Evolutionary conservation across 2,888 invertebrate genomes (phyloP).

Genomic region (Octonoba sinensis): DNA sequence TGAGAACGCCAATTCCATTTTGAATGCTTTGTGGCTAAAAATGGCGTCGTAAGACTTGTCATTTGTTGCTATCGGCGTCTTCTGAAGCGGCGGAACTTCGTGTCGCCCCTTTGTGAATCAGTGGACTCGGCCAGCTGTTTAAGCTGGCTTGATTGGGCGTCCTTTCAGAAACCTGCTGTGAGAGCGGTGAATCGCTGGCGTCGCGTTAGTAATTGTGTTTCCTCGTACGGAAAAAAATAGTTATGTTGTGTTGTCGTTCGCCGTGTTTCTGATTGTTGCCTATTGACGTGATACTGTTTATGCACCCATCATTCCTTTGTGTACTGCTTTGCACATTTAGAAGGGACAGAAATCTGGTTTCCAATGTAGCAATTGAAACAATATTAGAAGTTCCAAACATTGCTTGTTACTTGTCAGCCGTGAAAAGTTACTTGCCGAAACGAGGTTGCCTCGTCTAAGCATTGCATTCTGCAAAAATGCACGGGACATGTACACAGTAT

Average conservation of each 20-base stretch:
- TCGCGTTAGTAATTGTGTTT: neutral
- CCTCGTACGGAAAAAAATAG: too few species aligned
- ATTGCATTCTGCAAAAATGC: slow-evolving; percentile 13
- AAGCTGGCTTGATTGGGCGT: slow-evolving; percentile 49
- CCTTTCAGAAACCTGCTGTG: slow-evolving; percentile 30
- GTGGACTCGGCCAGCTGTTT: slow-evolving; percentile 45
- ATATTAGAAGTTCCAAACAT: slow-evolving; percentile 8
- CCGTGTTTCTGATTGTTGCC: too few species aligned
- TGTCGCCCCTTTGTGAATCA: neutral
- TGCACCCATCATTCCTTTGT: too few species aligned
- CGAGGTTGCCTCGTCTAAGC: slow-evolving; percentile 14
- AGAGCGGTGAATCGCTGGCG: neutral
- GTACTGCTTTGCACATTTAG: too few species aligned
- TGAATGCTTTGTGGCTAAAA: neutral
- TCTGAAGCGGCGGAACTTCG: too few species aligned
- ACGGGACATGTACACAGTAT: slow-evolving; percentile 6
- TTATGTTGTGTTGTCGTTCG: too few species aligned
- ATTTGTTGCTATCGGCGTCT: too few species aligned
- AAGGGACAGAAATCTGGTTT: too few species aligned
- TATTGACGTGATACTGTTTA: too few species aligned
- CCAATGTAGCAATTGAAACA: too few species aligned
- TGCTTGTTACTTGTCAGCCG: slow-evolving; percentile 33
- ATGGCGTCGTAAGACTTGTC: slow-evolving; percentile 4
- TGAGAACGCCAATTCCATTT: too few species aligned
- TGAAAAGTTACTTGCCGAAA: neutral